Conservation (phyloP, 1,140 invertebrate genomes). For the Homalodisca vitripennis region DNA sequence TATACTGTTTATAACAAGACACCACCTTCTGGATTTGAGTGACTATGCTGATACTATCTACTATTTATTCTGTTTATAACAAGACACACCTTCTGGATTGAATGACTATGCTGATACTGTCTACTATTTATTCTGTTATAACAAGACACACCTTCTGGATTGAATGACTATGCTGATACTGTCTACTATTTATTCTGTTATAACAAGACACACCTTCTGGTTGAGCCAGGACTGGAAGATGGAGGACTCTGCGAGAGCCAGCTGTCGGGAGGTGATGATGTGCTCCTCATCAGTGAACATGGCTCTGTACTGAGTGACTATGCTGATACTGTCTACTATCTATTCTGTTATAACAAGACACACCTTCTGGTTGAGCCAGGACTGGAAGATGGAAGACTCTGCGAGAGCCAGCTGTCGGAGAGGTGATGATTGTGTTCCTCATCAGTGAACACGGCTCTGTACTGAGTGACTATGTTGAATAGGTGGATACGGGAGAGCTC, state of each 20-base stretch:
- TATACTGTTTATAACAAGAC: too few species aligned
- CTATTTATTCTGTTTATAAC: too few species aligned
- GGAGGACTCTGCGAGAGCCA: slow-evolving; percentile 63
- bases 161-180: slow-evolving; percentile 91
- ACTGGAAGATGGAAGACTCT: slow-evolving; percentile 70
- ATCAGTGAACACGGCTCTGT: slow-evolving; percentile 88
- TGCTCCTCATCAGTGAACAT: slow-evolving; percentile 83
- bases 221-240: slow-evolving; percentile 79
- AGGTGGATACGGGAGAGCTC: slow-evolving; percentile 90
- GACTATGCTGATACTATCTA: too few species aligned
- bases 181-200: background rate
- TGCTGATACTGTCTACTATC: background rate
- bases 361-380: slow-evolving; percentile 80
- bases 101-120: too few species aligned
- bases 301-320: slow-evolving; percentile 92
- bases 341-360: background rate
- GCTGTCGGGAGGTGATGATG: slow-evolving; percentile 44
- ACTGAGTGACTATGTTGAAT: slow-evolving; percentile 95
- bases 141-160: too few species aligned
- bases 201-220: slow-evolving; percentile 59
- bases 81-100: too few species aligned
- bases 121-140: too few species aligned
- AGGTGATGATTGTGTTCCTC: slow-evolving; percentile 57
- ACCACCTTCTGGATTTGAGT: too few species aligned
- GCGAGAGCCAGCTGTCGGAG: slow-evolving; percentile 54